Evolutionary conservation across 2,113 vertebrate genomes (phyloP), one percentile per base, ranked within the genome.

Genomic region (Carassius gibelio): DNA sequence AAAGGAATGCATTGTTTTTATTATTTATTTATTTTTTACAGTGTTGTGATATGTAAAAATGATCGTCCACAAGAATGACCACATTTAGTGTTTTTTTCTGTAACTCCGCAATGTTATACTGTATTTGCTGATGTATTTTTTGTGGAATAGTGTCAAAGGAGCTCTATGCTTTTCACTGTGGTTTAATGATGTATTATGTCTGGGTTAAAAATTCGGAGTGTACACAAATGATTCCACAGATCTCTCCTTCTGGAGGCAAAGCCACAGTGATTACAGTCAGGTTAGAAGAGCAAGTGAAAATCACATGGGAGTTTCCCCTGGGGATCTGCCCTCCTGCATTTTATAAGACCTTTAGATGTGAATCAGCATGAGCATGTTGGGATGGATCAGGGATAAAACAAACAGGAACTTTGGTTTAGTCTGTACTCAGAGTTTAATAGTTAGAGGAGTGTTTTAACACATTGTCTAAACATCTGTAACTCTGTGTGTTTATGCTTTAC

Each of bases 191-290:
- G 26, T 78, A 23, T 61, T 52, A 71, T 36, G 13, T 45, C 42
- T 50, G 52, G 38, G 36, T 30, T 68, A 42, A 76, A 19, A 71
- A 69, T 81, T 57, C 64, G 23, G 38, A 82, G 15, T 42, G 19
- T 55, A 82, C 72, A 68, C 71, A 85, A 77, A 48, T 15, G 82
- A 88, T 55, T 69, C 50, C 52, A 71, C 78, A 52, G 71, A 72
- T 71, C 50, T 85, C 59, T 79, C 30, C 61, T 26, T 82, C 52
- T 17, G 76, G 76, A 87, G 69, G 74, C 68, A 76, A 84, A 75
- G 84, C 71, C 77, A 75, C 80, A 85, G 83, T 71, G 83, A 85
- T 85, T 71, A 81, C 38, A 85, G 48, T 76, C 77, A 75, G 74
- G 52, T 38, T 74, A 82, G 59, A 81, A 75, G 75, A 79, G 74